Percentiles rank a stretch among this genome's conserved stretches.
Evolutionary conservation across 1,140 invertebrate species (phyloP).

Genomic region (Rhagoletis pomonella): DNA sequence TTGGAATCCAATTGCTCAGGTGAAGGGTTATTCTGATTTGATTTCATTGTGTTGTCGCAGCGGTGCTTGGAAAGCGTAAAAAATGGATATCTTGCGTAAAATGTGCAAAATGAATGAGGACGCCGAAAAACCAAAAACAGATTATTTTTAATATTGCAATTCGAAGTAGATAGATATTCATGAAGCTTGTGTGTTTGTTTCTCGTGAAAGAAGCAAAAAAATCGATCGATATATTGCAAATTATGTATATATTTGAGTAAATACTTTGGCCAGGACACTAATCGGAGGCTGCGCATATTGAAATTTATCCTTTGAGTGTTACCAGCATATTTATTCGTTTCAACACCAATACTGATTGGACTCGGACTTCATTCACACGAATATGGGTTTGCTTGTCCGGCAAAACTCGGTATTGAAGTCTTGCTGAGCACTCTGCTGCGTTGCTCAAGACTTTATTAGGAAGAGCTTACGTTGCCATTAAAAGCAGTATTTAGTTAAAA

Average conservation of each 20-base stretch:
- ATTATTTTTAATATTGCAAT: not conserved
- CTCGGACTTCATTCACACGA: too few species aligned
- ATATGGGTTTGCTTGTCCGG: too few species aligned
- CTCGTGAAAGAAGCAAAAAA: not conserved
- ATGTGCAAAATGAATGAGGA: conserved; percentile 69
- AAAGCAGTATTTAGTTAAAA: too few species aligned
- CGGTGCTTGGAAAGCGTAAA: conserved; percentile 18
- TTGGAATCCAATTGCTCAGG: not conserved
- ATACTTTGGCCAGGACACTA: conserved; percentile 18
- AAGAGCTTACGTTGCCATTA: too few species aligned
- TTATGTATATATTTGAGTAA: not conserved
- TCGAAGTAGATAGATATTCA: not conserved
- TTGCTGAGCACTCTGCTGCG: too few species aligned
- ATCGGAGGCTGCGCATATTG: conserved; percentile 56
- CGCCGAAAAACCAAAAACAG: conserved; percentile 29
- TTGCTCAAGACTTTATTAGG: too few species aligned
- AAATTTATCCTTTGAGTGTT: conserved; percentile 13
- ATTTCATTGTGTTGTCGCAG: conserved; percentile 4
- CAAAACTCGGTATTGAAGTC: too few species aligned
- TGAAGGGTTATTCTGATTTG: not conserved
- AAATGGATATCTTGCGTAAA: conserved; percentile 72
- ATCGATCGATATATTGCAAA: conserved; percentile 59
- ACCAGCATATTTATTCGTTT: not conserved
- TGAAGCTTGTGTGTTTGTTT: not conserved
- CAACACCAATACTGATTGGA: not conserved